Conservation (phyloP, 2,888 invertebrate genomes). For the Elmis aenea region DNA sequence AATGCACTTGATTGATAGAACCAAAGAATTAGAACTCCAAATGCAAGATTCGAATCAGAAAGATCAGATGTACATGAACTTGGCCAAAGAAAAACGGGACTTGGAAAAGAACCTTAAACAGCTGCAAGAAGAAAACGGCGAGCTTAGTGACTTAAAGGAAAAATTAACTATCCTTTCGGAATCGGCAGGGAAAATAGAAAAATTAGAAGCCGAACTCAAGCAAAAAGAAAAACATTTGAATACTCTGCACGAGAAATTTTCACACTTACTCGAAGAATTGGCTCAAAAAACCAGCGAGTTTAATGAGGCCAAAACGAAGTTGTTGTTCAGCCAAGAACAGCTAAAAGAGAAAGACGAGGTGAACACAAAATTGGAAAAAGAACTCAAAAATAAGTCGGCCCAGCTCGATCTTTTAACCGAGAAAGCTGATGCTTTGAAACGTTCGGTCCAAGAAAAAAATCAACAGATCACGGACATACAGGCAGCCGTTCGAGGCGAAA, state of each 20-base stretch:
- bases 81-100: constrained; percentile 55
- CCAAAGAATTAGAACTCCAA: constrained; percentile 51
- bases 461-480: constrained; percentile 37
- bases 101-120: constrained; percentile 51
- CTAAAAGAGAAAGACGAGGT: constrained; percentile 26
- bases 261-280: constrained; percentile 50
- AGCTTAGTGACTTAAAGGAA: constrained; percentile 47
- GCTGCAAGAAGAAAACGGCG: constrained; percentile 49
- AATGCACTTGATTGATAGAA: constrained; percentile 51
- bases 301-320: constrained; percentile 23
- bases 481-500: constrained; percentile 28
- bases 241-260: constrained; percentile 48
- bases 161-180: constrained; percentile 37
- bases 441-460: constrained; percentile 28
- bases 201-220: constrained; percentile 44
- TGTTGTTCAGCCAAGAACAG: no score
- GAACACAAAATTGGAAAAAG: constrained; percentile 34
- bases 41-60: constrained; percentile 55
- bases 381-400: constrained; percentile 32
- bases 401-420: constrained; percentile 21
- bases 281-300: constrained; percentile 33
- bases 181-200: constrained; percentile 27
- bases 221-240: constrained; percentile 37
- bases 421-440: constrained; percentile 12
- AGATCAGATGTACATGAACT: constrained; percentile 54